Base-by-base conservation (phyloP, 2,888 invertebrate genomes). In the Aquatica leii region DNA sequence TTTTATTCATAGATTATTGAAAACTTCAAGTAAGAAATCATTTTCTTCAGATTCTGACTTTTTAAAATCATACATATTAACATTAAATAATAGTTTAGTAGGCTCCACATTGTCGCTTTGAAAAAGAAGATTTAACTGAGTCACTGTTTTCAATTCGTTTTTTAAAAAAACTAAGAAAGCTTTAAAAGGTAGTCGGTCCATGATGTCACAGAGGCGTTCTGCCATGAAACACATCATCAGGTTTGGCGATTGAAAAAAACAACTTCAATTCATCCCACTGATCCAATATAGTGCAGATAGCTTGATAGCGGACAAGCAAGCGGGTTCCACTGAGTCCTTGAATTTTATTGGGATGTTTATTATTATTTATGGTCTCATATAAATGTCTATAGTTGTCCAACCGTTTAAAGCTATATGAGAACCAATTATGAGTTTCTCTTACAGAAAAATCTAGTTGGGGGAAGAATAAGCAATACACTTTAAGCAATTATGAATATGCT, bases 51-150 rank as follows among this genome's bases (percentile, higher is more conserved):
- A 3, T 49, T 49, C 49, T 18, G 49, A 18, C 24, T n/a, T 49
- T 18, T 49, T 77, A 43, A 40, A 59, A 14, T 59, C 53, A 54
- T 59, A 55, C 53, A 59, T 59, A 11, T 55, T 40, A 18, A 62
- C 52, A 52, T 34, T 59, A 12, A 62, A 62, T 62, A 62, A 62
- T 15, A 31, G 9, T 31, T 6, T 6, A 9, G 31, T 31, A 9
- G 31, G 31, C 31, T 31, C 9, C 4, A 31, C 31, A 9, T 31
- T 9, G 31, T 31, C 31, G 9, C 9, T 31, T 31, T 31, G 31
- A 6, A 31, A 31, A 31, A 31, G 31, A 6, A 31, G 9, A 31
- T 31, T 31, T 31, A 31, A 31, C 9, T 31, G 31, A n/a, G n/a
- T 31, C 31, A 31, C 31, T 6, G 4, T 31, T 31, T 31, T 31